Evolutionary conservation across 2,113 vertebrate genomes (phyloP), one percentile per base, ranked within the genome.

Genomic region (Xiphophorus maculatus): DNA sequence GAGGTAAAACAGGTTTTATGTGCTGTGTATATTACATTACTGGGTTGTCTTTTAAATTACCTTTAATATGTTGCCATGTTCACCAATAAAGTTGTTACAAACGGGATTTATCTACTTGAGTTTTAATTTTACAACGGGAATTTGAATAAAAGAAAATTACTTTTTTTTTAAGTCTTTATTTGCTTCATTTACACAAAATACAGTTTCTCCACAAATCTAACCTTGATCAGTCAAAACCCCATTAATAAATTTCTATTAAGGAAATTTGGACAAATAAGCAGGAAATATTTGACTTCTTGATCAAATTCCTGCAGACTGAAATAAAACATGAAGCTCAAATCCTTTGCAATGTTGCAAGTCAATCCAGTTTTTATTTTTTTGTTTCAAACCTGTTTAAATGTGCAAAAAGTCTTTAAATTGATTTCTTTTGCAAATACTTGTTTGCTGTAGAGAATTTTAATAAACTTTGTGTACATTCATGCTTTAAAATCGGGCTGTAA

Each of bases 1-100:
- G 97, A 97, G 96, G 97, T 97, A 96, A 94, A 91, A 66, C 82
- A 73, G 83, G 85, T 92, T 88, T 90, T 73, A 86, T 90, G 90
- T 93, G 84, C 64, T 91, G 87, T 91, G 87, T 94, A 86, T 80
- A 81, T 81, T 77, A 71, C 80, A 89, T 91, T 88, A 86, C 73
- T 85, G 33, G 69, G 58, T 85, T 82, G 58, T 84, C 80, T 85
- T 81, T 64, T 89, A 32, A 58, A 70, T 82, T 62, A 27, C 86
- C 69, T 90, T 88, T 82, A 92, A 83, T 66, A 88, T 94, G 91
- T 94, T 90, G 86, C 87, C 84, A 84, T 94, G 93, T 94, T 91
- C 78, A 92, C 88, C 84, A 95, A 94, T 94, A 95, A 95, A 93
- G 79, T 81, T 94, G 94, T 94, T 90, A 90, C 72, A 88, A 88